phyloP scores from a whole-genome alignment of 2,888 invertebrate genomes.

The Pristionchus japonicus region DNA sequence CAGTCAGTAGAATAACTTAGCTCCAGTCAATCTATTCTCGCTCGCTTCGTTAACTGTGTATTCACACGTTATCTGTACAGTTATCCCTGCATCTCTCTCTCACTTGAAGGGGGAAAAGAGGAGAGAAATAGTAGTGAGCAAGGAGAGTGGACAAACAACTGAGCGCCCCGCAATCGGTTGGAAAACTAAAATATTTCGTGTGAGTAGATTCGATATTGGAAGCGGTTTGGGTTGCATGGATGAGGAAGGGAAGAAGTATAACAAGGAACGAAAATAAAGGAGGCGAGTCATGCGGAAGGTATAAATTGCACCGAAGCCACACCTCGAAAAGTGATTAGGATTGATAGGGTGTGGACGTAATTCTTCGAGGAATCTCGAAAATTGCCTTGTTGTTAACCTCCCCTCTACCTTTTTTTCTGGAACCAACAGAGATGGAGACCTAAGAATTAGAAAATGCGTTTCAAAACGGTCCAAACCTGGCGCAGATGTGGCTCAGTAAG shows the following conservation, averaged over 20 bases:
- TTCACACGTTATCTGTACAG: conserved; percentile 17
- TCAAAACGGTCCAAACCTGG: too few species aligned
- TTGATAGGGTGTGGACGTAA: neutral
- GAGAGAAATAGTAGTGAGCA: neutral
- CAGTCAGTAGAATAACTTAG: too few species aligned
- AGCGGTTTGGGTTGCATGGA: neutral
- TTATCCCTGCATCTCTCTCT: neutral
- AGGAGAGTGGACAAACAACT: neutral
- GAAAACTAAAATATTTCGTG: neutral
- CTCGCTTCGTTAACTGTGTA: neutral
- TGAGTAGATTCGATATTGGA: neutral
- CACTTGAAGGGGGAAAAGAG: neutral
- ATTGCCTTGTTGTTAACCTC: neutral
- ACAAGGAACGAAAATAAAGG: neutral
- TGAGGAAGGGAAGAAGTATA: neutral
- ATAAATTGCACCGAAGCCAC: too few species aligned
- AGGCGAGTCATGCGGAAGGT: too few species aligned
- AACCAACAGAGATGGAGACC: too few species aligned
- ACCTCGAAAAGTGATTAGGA: neutral
- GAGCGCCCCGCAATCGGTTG: neutral
- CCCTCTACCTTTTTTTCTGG: neutral
- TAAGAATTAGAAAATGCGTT: too few species aligned
- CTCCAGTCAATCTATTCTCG: neutral
- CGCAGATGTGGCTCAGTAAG: too few species aligned
- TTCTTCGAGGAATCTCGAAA: neutral